Evolutionary conservation across 2,888 invertebrate species (phyloP).

Genomic region (Idaea straminata): DNA sequence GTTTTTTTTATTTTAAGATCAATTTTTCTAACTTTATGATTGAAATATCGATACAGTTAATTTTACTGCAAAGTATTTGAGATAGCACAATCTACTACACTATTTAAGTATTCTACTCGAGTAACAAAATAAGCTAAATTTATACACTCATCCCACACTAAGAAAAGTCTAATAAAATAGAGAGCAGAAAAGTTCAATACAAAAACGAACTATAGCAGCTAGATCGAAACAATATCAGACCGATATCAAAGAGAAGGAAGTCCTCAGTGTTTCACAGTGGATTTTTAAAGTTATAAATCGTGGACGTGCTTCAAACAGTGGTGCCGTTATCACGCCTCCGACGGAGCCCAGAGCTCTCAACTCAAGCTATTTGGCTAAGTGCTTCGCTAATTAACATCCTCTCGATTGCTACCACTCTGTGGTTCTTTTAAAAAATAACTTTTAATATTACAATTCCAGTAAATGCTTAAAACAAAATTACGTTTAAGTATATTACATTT

Average conservation of each 20-base stretch:
- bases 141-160: neutral
- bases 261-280: slow-evolving; percentile 27
- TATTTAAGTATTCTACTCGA: neutral
- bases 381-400: slow-evolving; percentile 43
- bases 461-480: neutral
- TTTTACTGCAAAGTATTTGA: neutral
- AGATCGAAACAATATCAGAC: neutral
- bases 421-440: slow-evolving; percentile 33
- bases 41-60: neutral
- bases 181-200: slow-evolving; percentile 5
- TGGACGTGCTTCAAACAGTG: slow-evolving; percentile 41
- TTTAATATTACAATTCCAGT: neutral
- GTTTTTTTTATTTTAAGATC: too few relatives aligned
- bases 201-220: slow-evolving; percentile 3
- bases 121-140: neutral
- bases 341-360: slow-evolving; percentile 15
- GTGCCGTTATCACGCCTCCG: slow-evolving; percentile 27
- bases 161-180: neutral
- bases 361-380: slow-evolving; percentile 38
- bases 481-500: neutral
- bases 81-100: neutral
- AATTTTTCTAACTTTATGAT: neutral
- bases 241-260: slow-evolving; percentile 11
- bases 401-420: slow-evolving; percentile 31
- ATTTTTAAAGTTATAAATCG: slow-evolving; percentile 51